Base-by-base conservation (phyloP, 2,113 vertebrate genomes). In the Hoplias malabaricus region DNA sequence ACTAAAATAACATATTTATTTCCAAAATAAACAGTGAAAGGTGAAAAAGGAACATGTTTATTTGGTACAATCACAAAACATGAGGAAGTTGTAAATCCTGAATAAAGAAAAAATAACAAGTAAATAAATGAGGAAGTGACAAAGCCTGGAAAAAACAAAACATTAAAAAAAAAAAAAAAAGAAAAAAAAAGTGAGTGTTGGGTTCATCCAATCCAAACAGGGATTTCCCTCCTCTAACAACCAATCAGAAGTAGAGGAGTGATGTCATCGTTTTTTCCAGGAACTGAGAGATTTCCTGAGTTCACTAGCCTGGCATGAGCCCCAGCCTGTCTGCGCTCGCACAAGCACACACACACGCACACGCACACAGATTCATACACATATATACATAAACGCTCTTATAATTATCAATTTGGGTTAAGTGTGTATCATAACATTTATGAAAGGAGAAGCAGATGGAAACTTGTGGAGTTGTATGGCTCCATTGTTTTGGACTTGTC, bases 221-320 rank as follows among this genome's bases (percentile, higher is more conserved):
- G 72, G 81, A 40, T 79, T 82, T 82, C 77, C 77, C 77, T 79
- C 48, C 59, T 13, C 23, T 48, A 48, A 3, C 11, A 10, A 13
- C 81, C 77, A 82, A 79, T 79, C 72, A 79, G 72, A 27, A 56
- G 66, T 21, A 75, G 27, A 34, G 43, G 31, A 67, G 21, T 79
- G 67, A 82, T 70, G 57, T 79, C 71, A 75, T 79, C n/a, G n/a
- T 11, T 21, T 77, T 61, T 77, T 77, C 75, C 75, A 67, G 43
- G 66, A 77, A 82, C 71, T 53, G 40, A 12, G 11, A 27, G 33
- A 29, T 50, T 34, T 73, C 54, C 69, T 59, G 21, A 74, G 80
- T 79, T 69, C 34, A 75, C 21, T 23, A 19, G 50, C 27, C 75
- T 82, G 80, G 71, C 40, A 78, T 75, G 50, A 69, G 5, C 65